phyloP scores from a whole-genome alignment of 1,140 invertebrate genomes.

The Orius laevigatus region DNA sequence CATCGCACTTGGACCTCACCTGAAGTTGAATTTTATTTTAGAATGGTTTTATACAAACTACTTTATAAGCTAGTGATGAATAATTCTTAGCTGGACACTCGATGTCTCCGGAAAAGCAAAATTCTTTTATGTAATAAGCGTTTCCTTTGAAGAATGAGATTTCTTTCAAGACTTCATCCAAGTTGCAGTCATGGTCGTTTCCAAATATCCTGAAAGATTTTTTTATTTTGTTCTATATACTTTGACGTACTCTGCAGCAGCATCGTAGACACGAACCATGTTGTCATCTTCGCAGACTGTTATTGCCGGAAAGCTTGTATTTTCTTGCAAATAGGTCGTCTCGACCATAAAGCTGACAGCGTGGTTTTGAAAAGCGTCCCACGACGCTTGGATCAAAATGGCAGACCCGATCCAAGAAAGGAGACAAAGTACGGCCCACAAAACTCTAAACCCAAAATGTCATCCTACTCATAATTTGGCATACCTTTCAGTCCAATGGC shows the following conservation, averaged over 20 bases:
- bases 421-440: constrained; percentile 21
- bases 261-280: constrained; percentile 35
- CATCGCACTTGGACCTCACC: constrained; percentile 36
- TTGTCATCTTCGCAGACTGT: constrained; percentile 46
- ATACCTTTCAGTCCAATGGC: constrained; percentile 32
- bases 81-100: neutral
- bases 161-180: constrained; percentile 39
- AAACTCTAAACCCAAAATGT: constrained; percentile 17
- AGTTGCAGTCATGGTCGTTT: constrained; percentile 26
- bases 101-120: constrained; percentile 32
- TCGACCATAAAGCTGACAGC: constrained; percentile 24
- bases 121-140: constrained; percentile 43
- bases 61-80: neutral
- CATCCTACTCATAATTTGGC: neutral
- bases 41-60: neutral
- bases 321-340: constrained; percentile 26
- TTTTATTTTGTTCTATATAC: too few species aligned
- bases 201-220: constrained; percentile 24
- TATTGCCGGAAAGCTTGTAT: constrained; percentile 48
- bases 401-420: constrained; percentile 18
- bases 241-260: constrained; percentile 17
- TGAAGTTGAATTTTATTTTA: constrained; percentile 17
- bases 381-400: constrained; percentile 19
- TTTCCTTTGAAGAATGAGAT: constrained; percentile 44
- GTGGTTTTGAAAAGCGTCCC: constrained; percentile 21